Base-by-base conservation (phyloP, 2,888 invertebrate species). In the Stegophylla sp. region DNA sequence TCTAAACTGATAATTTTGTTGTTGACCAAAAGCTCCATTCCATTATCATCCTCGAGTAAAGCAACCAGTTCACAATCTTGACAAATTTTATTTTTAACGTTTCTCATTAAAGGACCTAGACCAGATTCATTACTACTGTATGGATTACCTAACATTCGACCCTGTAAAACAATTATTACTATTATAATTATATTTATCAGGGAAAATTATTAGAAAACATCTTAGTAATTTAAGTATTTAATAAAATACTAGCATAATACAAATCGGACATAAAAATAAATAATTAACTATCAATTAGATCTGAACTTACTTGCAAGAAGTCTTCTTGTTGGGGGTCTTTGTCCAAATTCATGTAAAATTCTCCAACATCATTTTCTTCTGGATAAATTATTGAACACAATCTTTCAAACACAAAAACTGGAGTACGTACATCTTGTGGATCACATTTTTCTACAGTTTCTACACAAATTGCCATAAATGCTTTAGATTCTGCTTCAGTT, bases 301-400 rank as follows among this genome's bases (percentile, higher is more conserved):
- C 83, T 67, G 71, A 28, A 81, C 85, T 72, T 83, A 90, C 93
- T 88, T 96, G 96, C 84, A 99, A 89, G 88, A 98, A 99, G 88
- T 99, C 98, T 87, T 99, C 99, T 85, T 99, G 98, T 85, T 98
- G 98, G 0, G 97, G 95, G 88, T 99, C 99, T 86, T 99, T 99
- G 86, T 98, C 98, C 7, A 99, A 89, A 0, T 95, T 95, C 82
- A 99, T 90, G 89, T 95, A 95, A 88, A 98, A 98, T 87, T 98
- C 98, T 0, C 96, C 96, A 3, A 96, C 93, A 86, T 97, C 97
- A 85, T 97, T 97, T 87, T 98, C 97, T 86, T 98, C 97, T 0
- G 97, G 98, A 86, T 96, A 96, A 84, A 99, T 98, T 83, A 98
- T 96, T 26, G 97, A 97, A 86, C 98, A 98, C 3, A 98, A 90